phyloP scores from a whole-genome alignment of 2,888 invertebrate genomes.

The Ophioninae sp. region DNA sequence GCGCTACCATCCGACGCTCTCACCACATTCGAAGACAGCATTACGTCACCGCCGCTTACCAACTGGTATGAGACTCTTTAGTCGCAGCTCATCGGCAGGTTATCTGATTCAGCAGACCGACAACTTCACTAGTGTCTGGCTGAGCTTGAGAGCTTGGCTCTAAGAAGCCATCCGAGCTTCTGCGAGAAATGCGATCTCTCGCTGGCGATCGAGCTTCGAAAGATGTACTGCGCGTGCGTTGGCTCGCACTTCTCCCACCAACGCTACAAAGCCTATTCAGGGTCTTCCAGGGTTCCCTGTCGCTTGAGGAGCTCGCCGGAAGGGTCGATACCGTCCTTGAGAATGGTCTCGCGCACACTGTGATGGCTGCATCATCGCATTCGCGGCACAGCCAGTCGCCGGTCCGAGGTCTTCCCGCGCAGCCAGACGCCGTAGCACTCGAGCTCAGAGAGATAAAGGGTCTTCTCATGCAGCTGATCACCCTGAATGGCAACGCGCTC shows the following conservation, averaged over 20 bases:
- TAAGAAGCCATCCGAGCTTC: too few species aligned
- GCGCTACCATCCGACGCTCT: background rate
- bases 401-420: background rate
- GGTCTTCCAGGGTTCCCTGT: too few species aligned
- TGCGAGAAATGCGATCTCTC: too few species aligned
- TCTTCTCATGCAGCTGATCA: background rate
- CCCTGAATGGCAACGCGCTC: background rate
- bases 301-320: slow-evolving; percentile 26
- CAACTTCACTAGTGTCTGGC: slow-evolving; percentile 58
- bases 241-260: slow-evolving; percentile 55
- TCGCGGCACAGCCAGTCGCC: background rate
- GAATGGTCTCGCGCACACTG: slow-evolving; percentile 13
- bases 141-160: too few species aligned
- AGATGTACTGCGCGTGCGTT: slow-evolving; percentile 58
- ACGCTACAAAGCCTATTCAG: slow-evolving; percentile 7
- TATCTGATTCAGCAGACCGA: slow-evolving; percentile 52
- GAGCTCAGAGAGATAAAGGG: background rate
- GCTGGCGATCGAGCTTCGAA: too few species aligned
- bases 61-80: slow-evolving; percentile 44
- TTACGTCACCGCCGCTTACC: slow-evolving; percentile 19
- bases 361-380: slow-evolving; percentile 34
- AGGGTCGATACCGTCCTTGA: slow-evolving; percentile 55
- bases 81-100: slow-evolving; percentile 32
- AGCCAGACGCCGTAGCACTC: background rate
- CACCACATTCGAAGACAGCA: slow-evolving; percentile 15